Base-by-base conservation (phyloP, 1,140 invertebrate species). In the Meteorus sp. region DNA sequence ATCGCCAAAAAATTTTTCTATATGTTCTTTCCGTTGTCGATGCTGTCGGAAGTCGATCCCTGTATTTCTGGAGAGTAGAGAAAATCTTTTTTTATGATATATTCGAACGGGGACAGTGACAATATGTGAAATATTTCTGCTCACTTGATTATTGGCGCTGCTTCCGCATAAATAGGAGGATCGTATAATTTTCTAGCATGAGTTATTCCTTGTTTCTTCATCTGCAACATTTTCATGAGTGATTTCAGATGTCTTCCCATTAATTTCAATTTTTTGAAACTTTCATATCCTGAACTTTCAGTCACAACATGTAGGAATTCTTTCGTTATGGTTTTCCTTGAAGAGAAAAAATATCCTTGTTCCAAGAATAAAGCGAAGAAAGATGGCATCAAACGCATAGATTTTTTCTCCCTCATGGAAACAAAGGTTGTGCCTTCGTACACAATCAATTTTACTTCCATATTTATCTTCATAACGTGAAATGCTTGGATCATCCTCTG, bases 1-100 rank as follows among this genome's bases (percentile, higher is more conserved):
- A 33, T 60, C 13, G 7, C 70, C 67, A 50, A 75, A 74, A 60
- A 59, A 64, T 37, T 58, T 51, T 33, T 72, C 43, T 5, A 59
- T 43, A 55, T 70, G 72, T 31, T 71, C 59, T 59, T 50, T 61
- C 15, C 75, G 64, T 33, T 76, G 63, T 11, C 62, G 63, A 3
- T 62, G 45, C 52, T 77, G 69, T 19, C 69, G 72, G 53, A 71
- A 77, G 57, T 77, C 65, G 35, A 72, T 62, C 13, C 75, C 75
- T 8, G 56, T 59, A 5, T 60, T 23, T 22, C 75, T 76, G 27
- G 37, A 67, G 66, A 29, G 4, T 9, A 29, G 9, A 29, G 9
- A 29, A 5, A 29, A 29, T 29, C 9, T 29, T 29, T 29, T 29
- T 29, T 29, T 29, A 9, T 52, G 31, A 11, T 52, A 6, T n/a